A percentile compares a stretch with the other conserved stretches of the same genome.
These are phyloP conservation scores for Apodemus sylvaticus DNA, from an alignment of 2,113 vertebrate genomes.

Conservation along the genomic window DNA sequence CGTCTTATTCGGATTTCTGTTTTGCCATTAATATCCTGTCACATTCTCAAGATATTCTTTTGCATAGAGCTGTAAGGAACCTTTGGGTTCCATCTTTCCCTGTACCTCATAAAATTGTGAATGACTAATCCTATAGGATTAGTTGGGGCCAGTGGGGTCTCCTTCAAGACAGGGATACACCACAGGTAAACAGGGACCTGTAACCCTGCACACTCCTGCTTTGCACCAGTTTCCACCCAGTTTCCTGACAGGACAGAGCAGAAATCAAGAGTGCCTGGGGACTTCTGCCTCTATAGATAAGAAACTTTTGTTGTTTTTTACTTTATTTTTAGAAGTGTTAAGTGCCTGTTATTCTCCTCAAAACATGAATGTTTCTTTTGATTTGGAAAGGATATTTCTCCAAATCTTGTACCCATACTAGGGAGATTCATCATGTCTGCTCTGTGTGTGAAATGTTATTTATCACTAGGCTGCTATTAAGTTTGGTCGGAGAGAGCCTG, in stretches of 20 bases:
- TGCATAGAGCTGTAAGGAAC: not conserved
- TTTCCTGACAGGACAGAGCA: not conserved
- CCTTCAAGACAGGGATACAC: not conserved
- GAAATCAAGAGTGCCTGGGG: not conserved
- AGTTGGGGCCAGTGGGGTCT: not conserved
- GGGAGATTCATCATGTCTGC: not conserved
- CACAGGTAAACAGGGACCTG: not conserved
- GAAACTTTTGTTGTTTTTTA: not conserved
- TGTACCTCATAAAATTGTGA: not conserved
- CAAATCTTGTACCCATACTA: conserved; percentile 9
- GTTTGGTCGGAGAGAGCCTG: not conserved
- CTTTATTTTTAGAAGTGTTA: conserved; percentile 1
- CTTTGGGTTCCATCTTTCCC: not conserved
- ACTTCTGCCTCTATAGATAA: not conserved
- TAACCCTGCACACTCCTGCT: not conserved
- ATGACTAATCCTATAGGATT: not conserved
- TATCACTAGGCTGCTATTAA: not conserved
- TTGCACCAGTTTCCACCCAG: not conserved
- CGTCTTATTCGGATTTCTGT: not conserved
- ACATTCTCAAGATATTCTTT: not conserved
- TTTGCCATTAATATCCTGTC: not conserved
- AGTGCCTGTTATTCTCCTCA: conserved; percentile 5
- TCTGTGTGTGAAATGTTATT: not conserved
- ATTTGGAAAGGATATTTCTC: not conserved
- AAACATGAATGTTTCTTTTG: conserved; percentile 1